A percentile compares a stretch with the other conserved stretches of the same genome.
phyloP scores from a whole-genome alignment of 2,888 invertebrate species.

The Digitonthophagus gazella region DNA sequence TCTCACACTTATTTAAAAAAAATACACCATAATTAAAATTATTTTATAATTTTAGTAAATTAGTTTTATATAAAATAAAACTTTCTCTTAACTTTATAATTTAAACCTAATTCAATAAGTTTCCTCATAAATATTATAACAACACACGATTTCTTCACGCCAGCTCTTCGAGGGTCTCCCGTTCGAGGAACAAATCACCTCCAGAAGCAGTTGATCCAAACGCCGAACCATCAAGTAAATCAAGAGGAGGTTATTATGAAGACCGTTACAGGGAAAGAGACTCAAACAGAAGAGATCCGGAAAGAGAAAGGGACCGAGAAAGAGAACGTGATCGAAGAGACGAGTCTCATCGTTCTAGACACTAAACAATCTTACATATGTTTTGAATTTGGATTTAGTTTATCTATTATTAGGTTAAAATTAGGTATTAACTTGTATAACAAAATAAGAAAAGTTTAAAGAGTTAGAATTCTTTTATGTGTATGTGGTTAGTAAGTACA shows the following conservation, averaged over 20 bases:
- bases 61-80: no score
- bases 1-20: no score
- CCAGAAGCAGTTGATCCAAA: constrained; percentile 55
- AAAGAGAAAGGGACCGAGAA: constrained; percentile 64
- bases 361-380: constrained; percentile 47
- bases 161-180: constrained; percentile 39
- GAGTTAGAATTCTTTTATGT: constrained; percentile 4
- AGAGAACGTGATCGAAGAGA: constrained; percentile 66
- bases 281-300: constrained; percentile 58
- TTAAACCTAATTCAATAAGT: background rate
- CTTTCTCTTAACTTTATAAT: background rate
- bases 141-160: constrained; percentile 11
- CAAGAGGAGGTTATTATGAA: constrained; percentile 67
- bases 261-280: constrained; percentile 77
- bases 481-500: background rate
- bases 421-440: background rate
- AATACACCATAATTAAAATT: no score
- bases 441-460: background rate
- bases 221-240: constrained; percentile 55
- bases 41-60: no score
- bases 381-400: background rate
- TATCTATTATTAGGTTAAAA: background rate
- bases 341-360: constrained; percentile 70
- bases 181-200: constrained; percentile 63
- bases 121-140: background rate